phyloP scores from a whole-genome alignment of 1,140 invertebrate species.

The Mercenaria mercenaria region DNA sequence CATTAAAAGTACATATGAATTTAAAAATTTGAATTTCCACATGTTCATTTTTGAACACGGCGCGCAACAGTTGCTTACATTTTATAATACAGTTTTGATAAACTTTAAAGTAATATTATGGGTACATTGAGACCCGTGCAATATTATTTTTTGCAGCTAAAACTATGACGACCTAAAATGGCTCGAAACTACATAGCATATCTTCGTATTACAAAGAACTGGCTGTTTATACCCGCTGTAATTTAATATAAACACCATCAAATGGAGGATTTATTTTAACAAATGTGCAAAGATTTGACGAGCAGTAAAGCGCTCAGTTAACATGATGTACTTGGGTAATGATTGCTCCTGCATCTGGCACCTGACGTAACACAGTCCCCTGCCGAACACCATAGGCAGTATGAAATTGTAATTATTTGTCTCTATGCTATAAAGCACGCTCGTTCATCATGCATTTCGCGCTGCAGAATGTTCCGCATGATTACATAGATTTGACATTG shows the following conservation, averaged over 20 bases:
- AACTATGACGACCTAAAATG: too few relatives aligned
- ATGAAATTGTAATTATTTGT: slow-evolving; percentile 50
- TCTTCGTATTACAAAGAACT: neutral
- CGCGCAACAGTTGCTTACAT: too few relatives aligned
- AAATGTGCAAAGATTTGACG: neutral
- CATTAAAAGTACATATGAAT: too few relatives aligned
- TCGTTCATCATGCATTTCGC: slow-evolving; percentile 30
- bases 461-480: slow-evolving; percentile 25
- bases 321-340: neutral
- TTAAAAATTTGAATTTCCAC: too few relatives aligned
- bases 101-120: too few relatives aligned
- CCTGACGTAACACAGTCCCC: slow-evolving; percentile 28
- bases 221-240: neutral
- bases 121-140: too few relatives aligned
- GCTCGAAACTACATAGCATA: too few relatives aligned
- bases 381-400: neutral
- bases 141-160: too few relatives aligned
- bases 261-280: neutral
- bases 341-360: slow-evolving; percentile 36
- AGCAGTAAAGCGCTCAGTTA: neutral
- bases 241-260: slow-evolving; percentile 22
- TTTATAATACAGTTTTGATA: too few relatives aligned
- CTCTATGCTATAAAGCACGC: slow-evolving; percentile 1
- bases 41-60: too few relatives aligned
- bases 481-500: slow-evolving; percentile 38